Evolutionary conservation across 1,140 invertebrate genomes (phyloP), one percentile per base, ranked within the genome.

Genomic region (Phenacoccus solenopsis): DNA sequence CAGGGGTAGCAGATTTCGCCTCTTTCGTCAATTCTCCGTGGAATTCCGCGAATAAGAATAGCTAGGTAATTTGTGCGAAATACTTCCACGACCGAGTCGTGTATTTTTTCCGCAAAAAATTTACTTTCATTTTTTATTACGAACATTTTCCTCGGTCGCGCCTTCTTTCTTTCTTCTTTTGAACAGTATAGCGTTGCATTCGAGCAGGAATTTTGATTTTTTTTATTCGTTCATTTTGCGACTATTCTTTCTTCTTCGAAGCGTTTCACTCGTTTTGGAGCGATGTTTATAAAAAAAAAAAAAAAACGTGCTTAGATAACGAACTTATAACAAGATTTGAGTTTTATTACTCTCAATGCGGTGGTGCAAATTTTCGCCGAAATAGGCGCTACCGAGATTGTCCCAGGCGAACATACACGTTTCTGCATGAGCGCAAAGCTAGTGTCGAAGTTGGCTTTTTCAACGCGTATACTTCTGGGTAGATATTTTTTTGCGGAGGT

Each of bases 41-140:
- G 59, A 64, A 64, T 64, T 64, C 25, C 59, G 16, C 59, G 32
- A 25, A 27, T 64, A 64, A 64, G 59, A 64, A 64, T 64, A 64
- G 59, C 59, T 64, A 64, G 59, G 59, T 64, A 64, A 64, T 64
- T 64, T 64, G 59, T 27, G 59, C 59, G 25, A 64, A 64, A 64
- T 64, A 27, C 25, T 64, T 64, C 59, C 59, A 25, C 10, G 59
- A 64, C 21, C 25, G 22, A 10, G 22, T 25, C 59, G 16, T 59
- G 56, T 59, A 24, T 64, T 64, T 64, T 64, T 64, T 64, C 25
- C 22, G 10, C 25, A 24, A 24, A 49, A 49, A 49, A 25, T 64
- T 64, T 64, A 25, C 25, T 64, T 64, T 64, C 59, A 64, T 27
- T 64, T 27, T 27, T 27, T 64, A 25, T 64, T 64, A 64, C 25